Conservation (phyloP, 1,140 invertebrate species). For the Macrocentrus cingulum region DNA sequence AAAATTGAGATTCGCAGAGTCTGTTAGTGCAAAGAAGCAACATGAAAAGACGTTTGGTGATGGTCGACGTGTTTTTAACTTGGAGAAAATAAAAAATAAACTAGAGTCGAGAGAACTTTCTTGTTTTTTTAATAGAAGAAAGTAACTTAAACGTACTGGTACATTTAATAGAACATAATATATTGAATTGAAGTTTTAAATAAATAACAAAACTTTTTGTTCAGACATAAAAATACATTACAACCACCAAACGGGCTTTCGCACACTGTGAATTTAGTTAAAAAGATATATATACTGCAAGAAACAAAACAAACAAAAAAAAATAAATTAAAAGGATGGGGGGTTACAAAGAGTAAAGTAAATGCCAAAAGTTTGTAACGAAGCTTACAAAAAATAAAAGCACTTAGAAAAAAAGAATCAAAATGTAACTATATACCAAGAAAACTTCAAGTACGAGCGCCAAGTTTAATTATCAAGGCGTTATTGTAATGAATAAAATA, state of each 20-base stretch:
- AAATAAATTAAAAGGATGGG: slow-evolving; percentile 43
- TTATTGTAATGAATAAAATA: not conserved
- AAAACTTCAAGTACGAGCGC: slow-evolving; percentile 4
- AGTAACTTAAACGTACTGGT: slow-evolving; percentile 48
- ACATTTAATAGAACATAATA: slow-evolving; percentile 26
- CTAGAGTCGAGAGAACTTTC: slow-evolving; percentile 4
- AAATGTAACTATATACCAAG: slow-evolving; percentile 32
- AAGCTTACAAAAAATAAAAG: slow-evolving; percentile 37
- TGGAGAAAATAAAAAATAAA: not conserved
- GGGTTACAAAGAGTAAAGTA: no score
- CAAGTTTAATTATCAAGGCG: not conserved
- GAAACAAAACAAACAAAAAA: not conserved
- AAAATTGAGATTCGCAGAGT: slow-evolving; percentile 13
- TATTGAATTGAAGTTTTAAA: slow-evolving; percentile 5
- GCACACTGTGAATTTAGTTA: slow-evolving; percentile 26
- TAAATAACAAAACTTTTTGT: not conserved
- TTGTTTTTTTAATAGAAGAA: not conserved
- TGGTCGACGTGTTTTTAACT: slow-evolving; percentile 25
- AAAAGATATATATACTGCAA: not conserved
- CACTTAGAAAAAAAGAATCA: slow-evolving; percentile 25
- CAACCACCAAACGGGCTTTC: slow-evolving; percentile 55
- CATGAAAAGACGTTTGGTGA: slow-evolving; percentile 53
- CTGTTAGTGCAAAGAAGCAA: slow-evolving; percentile 56
- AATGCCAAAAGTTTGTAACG: slow-evolving; percentile 47
- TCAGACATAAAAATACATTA: slow-evolving; percentile 1